These are phyloP conservation scores for Lepeophtheirus nordmannii DNA, from an alignment of 2,888 invertebrate genomes.

Conservation along the genomic window DNA sequence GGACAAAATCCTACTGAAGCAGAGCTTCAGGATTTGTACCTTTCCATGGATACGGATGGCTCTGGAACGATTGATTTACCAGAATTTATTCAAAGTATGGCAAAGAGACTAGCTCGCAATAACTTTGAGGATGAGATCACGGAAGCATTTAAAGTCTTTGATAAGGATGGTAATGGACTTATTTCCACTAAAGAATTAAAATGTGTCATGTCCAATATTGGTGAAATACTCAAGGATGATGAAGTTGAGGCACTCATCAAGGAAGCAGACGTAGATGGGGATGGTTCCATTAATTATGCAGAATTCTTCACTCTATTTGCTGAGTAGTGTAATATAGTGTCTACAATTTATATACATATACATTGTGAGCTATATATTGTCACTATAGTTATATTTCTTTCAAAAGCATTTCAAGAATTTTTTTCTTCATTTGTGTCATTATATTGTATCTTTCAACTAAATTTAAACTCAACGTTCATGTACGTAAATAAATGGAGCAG, in stretches of 20 bases:
- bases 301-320: slow-evolving; percentile 15
- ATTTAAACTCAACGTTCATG: no score
- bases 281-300: slow-evolving; percentile 21
- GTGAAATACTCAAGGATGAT: slow-evolving; percentile 14
- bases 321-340: neutral
- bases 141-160: slow-evolving; percentile 22
- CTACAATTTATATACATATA: no score
- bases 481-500: no score
- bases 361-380: no score
- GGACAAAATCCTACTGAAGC: slow-evolving; percentile 22
- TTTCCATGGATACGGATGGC: slow-evolving; percentile 19
- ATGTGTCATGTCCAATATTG: slow-evolving; percentile 17
- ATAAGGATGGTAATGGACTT: slow-evolving; percentile 21
- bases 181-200: slow-evolving; percentile 16
- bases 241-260: slow-evolving; percentile 22
- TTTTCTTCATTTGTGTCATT: no score
- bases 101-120: slow-evolving; percentile 2
- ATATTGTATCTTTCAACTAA: no score
- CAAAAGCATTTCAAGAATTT: no score
- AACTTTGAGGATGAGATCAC: slow-evolving; percentile 20
- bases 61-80: slow-evolving; percentile 17
- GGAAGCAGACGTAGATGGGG: slow-evolving; percentile 18
- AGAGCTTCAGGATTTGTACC: slow-evolving; percentile 16
- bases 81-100: slow-evolving; percentile 21
- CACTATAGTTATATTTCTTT: no score